Evolutionary conservation across 1,140 invertebrate species (phyloP), one percentile per base, ranked within the genome.

Genomic region (Daktulosphaira vitifoliae): DNA sequence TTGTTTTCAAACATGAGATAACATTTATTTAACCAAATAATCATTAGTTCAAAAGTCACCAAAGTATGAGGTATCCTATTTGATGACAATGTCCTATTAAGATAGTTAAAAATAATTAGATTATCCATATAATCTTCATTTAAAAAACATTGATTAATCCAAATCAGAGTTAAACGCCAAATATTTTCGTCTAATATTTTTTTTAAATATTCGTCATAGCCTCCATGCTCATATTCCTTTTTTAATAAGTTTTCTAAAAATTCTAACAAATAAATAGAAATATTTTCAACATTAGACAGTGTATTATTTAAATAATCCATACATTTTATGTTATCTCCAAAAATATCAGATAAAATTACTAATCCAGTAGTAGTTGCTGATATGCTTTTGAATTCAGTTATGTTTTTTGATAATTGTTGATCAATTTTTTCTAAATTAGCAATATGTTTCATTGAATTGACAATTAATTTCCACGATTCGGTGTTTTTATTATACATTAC

Each of bases 341-440:
- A 33, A 22, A 37, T 33, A 22, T 62, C 26, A 2, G 25, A 33
- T 33, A 46, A 46, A 48, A 48, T 16, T 15, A 48, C 13, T 48
- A 62, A 33, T 33, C 56, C 56, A 62, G 46, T 18, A 15, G 56
- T 46, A 2, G 56, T 62, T 18, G 56, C 26, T 26, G 26, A 62
- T 1, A 22, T 33, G 23, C 18, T 62, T 15, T 62, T 1, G 0
- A 29, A 26, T 26, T 44, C 25, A 29, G 20, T 29, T 46, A 62
- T 3, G 2, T 6, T 23, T 11, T 48, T 22, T 33, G 26, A 46
- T 29, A 62, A 9, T 29, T 62, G 56, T 11, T 22, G 20, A 2
- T 62, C 25, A 9, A 62, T 15, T 29, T 29, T 8, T 20, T 44
- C 18, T 7, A 48, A 26, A 48, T 62, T 13, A 20, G 29, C 46